These are phyloP conservation scores for Campylomormyrus numenius DNA, from an alignment of 2,113 vertebrate species.

Conservation along the genomic window DNA sequence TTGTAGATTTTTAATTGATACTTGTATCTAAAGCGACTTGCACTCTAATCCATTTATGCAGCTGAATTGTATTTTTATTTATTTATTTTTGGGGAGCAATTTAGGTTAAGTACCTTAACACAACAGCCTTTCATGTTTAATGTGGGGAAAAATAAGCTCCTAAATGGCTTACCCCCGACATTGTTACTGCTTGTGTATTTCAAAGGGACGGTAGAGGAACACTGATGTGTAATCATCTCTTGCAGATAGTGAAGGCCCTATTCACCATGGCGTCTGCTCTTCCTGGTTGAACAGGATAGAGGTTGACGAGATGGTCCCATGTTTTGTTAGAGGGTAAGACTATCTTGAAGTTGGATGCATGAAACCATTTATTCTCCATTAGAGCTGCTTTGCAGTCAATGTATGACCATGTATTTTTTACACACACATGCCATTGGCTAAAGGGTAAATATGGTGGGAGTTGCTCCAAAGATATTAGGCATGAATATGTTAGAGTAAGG, in stretches of 20 bases:
- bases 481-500: not conserved
- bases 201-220: not conserved
- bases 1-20: not conserved
- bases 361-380: not conserved
- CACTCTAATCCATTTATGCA: not conserved
- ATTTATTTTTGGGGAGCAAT: not conserved
- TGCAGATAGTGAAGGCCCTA: constrained; percentile 80
- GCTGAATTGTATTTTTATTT: not conserved
- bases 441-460: not conserved
- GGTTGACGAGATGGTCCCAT: constrained; percentile 80
- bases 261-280: constrained; percentile 93
- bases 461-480: not conserved
- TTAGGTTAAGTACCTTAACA: not conserved
- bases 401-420: not conserved
- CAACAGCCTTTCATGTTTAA: not conserved
- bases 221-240: constrained; percentile 32
- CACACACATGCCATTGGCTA: not conserved
- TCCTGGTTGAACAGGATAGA: constrained; percentile 94
- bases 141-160: not conserved
- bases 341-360: not conserved
- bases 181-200: not conserved
- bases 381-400: not conserved
- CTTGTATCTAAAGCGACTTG: not conserved
- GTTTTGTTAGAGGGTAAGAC: constrained; percentile 89
- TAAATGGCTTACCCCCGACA: not conserved